Evolutionary conservation across 2,888 invertebrate species (phyloP).

Genomic region (Callosobruchus maculatus): DNA sequence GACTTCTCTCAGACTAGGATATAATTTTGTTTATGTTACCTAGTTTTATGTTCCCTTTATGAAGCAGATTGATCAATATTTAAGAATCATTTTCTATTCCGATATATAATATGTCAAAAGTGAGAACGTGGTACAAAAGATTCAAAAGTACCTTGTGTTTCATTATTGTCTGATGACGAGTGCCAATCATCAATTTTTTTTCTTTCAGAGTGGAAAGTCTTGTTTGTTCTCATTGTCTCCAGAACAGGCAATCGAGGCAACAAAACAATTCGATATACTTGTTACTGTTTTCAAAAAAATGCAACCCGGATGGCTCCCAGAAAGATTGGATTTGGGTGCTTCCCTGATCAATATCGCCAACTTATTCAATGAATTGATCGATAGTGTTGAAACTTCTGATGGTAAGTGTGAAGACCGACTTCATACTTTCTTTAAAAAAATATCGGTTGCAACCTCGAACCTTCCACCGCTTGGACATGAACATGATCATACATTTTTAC

Average conservation of each 20-base stretch:
- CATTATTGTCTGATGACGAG: conserved; percentile 21
- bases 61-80: too few species aligned
- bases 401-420: conserved; percentile 45
- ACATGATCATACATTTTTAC: too few species aligned
- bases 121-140: too few species aligned
- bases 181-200: conserved; percentile 45
- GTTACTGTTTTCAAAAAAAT: conserved; percentile 59
- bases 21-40: too few species aligned
- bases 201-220: conserved; percentile 57
- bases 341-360: conserved; percentile 59
- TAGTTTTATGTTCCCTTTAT: too few species aligned
- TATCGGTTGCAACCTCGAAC: too few species aligned
- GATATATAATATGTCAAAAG: too few species aligned
- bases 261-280: conserved; percentile 56
- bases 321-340: conserved; percentile 55
- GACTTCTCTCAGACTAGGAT: too few species aligned
- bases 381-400: conserved; percentile 44
- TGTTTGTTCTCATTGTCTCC: conserved; percentile 64
- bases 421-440: too few species aligned
- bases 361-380: conserved; percentile 57
- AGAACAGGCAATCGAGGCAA: conserved; percentile 52
- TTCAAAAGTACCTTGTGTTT: too few species aligned
- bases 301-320: conserved; percentile 60
- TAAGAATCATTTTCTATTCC: too few species aligned
- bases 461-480: too few species aligned